These are phyloP conservation scores for Gila orcuttii DNA, from an alignment of 2,113 vertebrate genomes.

Conservation along the genomic window DNA sequence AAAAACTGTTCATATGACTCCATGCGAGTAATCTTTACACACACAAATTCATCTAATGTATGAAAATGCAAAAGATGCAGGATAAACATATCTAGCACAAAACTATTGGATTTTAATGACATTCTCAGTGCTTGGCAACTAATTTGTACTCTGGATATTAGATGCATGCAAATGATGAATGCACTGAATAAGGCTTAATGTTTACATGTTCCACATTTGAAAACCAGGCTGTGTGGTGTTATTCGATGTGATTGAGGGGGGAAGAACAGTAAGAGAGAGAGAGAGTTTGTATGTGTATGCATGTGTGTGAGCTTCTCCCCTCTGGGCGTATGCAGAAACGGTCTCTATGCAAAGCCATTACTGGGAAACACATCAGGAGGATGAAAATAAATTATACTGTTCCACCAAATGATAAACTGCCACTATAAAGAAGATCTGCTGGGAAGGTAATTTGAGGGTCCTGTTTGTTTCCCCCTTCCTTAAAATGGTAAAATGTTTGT, in stretches of 20 bases:
- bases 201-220: slow-evolving; percentile 49
- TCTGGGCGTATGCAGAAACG: slow-evolving; percentile 58
- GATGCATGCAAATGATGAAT: slow-evolving; percentile 37
- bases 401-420: slow-evolving; percentile 60
- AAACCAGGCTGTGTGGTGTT: slow-evolving; percentile 43
- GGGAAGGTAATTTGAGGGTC: slow-evolving; percentile 50
- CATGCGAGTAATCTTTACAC: background rate
- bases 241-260: slow-evolving; percentile 43
- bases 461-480: slow-evolving; percentile 16
- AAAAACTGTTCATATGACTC: background rate
- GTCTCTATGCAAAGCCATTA: slow-evolving; percentile 60
- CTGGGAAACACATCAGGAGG: slow-evolving; percentile 57
- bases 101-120: slow-evolving; percentile 26
- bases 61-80: background rate
- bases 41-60: background rate
- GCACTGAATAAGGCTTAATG: slow-evolving; percentile 35
- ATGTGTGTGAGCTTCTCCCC: slow-evolving; percentile 43
- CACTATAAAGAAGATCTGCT: slow-evolving; percentile 54
- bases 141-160: slow-evolving; percentile 30
- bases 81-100: slow-evolving; percentile 27
- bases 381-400: slow-evolving; percentile 62
- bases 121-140: slow-evolving; percentile 6
- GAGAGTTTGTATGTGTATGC: slow-evolving; percentile 32
- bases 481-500: slow-evolving; percentile 56
- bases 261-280: slow-evolving; percentile 13